Conservation (phyloP, 1,140 invertebrate genomes). For the Alviniconcha marisindica region DNA sequence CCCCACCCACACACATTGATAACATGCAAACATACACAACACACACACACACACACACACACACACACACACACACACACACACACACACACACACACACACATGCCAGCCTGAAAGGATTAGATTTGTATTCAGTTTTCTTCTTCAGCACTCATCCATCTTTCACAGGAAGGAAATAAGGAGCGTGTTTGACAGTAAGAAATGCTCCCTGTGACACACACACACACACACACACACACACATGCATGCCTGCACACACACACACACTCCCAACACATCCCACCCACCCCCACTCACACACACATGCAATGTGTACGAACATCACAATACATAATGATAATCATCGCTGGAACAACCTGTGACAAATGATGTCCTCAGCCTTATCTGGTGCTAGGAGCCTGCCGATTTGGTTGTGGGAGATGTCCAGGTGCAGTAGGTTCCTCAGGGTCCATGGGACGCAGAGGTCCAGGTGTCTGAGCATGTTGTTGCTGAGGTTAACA, state of each 20-base stretch:
- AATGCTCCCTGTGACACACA: too few species aligned
- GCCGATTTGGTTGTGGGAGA: slow-evolving; percentile 48
- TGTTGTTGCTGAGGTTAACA: slow-evolving; percentile 56
- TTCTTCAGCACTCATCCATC: too few species aligned
- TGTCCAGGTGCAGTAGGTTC: slow-evolving; percentile 49
- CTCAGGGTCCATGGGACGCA: slow-evolving; percentile 59
- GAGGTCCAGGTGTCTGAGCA: slow-evolving; percentile 45
- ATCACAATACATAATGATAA: too few species aligned
- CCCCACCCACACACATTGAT: too few species aligned
- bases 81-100: slow-evolving; percentile 17
- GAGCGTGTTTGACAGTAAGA: too few species aligned
- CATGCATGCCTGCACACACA: background rate
- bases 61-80: background rate
- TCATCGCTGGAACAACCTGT: slow-evolving; percentile 8
- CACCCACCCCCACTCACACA: too few species aligned
- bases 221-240: slow-evolving; percentile 15
- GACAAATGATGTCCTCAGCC: slow-evolving; percentile 11
- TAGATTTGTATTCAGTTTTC: too few species aligned
- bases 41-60: background rate
- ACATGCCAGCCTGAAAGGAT: too few species aligned
- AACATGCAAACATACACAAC: too few species aligned
- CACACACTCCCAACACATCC: background rate
- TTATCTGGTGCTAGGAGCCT: background rate
- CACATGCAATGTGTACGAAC: too few species aligned
- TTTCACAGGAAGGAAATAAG: too few species aligned